These are phyloP conservation scores for Oophaga pumilio DNA, from an alignment of 2,113 vertebrate genomes.

Conservation along the genomic window DNA sequence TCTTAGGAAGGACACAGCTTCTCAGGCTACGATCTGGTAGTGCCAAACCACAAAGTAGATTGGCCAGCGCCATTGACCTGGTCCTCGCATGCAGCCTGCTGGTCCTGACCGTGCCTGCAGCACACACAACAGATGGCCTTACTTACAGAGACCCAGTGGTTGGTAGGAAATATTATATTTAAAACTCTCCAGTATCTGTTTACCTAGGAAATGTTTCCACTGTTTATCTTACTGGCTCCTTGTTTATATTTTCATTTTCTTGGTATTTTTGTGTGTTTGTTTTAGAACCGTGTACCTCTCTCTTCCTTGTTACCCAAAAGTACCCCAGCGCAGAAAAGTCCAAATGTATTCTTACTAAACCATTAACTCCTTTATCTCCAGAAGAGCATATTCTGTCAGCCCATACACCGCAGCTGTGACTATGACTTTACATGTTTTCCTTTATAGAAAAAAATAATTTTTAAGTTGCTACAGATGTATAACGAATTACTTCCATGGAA, in stretches of 20 bases:
- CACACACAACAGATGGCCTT: conserved; percentile 52
- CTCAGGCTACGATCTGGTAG: neutral
- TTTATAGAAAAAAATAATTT: neutral
- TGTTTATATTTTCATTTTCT: conserved; percentile 60
- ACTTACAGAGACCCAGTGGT: conserved; percentile 51
- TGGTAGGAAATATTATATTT: conserved; percentile 60
- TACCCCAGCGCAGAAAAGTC: conserved; percentile 28
- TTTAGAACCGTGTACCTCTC: conserved; percentile 56
- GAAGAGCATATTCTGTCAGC: neutral
- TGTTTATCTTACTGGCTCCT: conserved; percentile 56
- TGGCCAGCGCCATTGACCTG: neutral
- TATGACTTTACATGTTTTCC: neutral
- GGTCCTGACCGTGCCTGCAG: conserved; percentile 51
- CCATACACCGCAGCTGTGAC: neutral
- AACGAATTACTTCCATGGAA: conserved; percentile 43
- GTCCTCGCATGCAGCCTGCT: conserved; percentile 15
- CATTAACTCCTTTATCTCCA: conserved; percentile 17
- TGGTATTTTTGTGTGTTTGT: conserved; percentile 58
- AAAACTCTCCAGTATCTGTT: conserved; percentile 54
- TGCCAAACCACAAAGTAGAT: neutral
- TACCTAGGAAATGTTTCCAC: conserved; percentile 59
- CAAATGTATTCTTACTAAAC: conserved; percentile 8
- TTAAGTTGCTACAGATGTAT: conserved; percentile 42
- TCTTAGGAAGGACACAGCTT: neutral
- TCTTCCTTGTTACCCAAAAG: conserved; percentile 40